A percentile compares a stretch with the other conserved stretches of the same genome.
phyloP scores from a whole-genome alignment of 2,888 invertebrate species.

The Acrobasis repandana region DNA sequence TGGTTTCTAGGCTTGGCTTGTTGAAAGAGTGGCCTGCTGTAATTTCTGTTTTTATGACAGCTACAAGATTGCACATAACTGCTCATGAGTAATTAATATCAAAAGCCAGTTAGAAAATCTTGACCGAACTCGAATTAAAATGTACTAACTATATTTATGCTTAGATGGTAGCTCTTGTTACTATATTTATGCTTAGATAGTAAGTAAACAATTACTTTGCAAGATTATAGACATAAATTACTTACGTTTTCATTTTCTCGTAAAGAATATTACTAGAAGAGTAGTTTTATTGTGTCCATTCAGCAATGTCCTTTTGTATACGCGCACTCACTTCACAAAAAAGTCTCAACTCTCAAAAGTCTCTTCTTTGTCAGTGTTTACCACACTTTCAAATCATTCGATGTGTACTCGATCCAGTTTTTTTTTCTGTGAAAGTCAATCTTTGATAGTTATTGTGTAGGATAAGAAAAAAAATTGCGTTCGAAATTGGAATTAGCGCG shows the following conservation, averaged over 20 bases:
- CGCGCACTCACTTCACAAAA: constrained; percentile 51
- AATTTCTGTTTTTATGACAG: constrained; percentile 28
- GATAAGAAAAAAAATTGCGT: constrained; percentile 41
- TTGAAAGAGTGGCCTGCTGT: constrained; percentile 18
- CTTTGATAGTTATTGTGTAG: constrained; percentile 26
- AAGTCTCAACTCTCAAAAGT: constrained; percentile 44
- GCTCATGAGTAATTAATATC: constrained; percentile 10
- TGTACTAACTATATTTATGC: no score
- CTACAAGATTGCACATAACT: constrained; percentile 20
- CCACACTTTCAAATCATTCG: constrained; percentile 29
- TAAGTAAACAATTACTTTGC: not conserved
- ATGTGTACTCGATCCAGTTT: no score
- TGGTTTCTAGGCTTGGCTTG: constrained; percentile 26
- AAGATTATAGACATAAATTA: constrained; percentile 51
- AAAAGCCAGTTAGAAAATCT: constrained; percentile 21
- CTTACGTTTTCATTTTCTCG: constrained; percentile 79
- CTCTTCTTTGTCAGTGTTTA: constrained; percentile 36
- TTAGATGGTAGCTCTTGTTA: no score
- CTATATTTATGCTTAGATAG: no score
- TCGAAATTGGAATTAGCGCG: constrained; percentile 55
- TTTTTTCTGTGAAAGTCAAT: constrained; percentile 2
- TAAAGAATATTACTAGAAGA: constrained; percentile 66
- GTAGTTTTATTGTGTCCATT: constrained; percentile 68
- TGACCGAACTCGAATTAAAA: not conserved
- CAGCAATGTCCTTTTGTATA: constrained; percentile 51